phyloP scores from a whole-genome alignment of 2,888 invertebrate species.

The Maniola hyperantus region DNA sequence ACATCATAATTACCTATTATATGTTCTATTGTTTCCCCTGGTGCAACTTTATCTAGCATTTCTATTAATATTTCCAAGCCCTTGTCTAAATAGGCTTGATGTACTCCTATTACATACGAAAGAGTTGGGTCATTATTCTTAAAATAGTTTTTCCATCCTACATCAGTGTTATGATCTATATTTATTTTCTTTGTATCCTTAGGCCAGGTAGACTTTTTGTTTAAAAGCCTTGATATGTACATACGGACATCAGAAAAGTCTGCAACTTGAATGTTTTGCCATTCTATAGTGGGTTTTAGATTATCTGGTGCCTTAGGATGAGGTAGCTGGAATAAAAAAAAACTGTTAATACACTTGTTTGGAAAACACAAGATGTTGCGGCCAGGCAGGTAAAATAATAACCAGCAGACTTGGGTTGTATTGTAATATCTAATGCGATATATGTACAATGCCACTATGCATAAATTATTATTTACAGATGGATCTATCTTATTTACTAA shows the following conservation, averaged over 20 bases:
- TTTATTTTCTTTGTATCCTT: slow-evolving; percentile 47
- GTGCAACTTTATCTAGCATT: slow-evolving; percentile 53
- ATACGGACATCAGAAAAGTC: slow-evolving; percentile 85
- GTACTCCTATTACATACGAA: slow-evolving; percentile 62
- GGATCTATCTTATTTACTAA: no score
- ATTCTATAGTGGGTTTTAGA: slow-evolving; percentile 78
- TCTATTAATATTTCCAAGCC: slow-evolving; percentile 60
- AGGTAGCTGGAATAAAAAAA: slow-evolving; percentile 49
- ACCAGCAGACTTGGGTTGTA: no score
- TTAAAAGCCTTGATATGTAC: slow-evolving; percentile 67
- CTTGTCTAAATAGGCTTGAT: slow-evolving; percentile 52
- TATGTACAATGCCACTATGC: no score
- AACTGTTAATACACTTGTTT: not conserved
- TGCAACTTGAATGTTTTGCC: slow-evolving; percentile 87
- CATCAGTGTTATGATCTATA: slow-evolving; percentile 45
- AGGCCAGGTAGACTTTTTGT: slow-evolving; percentile 51
- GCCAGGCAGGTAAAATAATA: no score
- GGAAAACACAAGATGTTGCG: no score
- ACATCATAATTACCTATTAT: slow-evolving; percentile 65
- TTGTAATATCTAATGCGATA: no score
- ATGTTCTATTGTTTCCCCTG: slow-evolving; percentile 62
- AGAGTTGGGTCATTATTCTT: slow-evolving; percentile 59
- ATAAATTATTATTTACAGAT: no score
- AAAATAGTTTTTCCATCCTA: slow-evolving; percentile 61
- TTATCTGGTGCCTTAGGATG: slow-evolving; percentile 55